Evolutionary conservation across 1,140 invertebrate species (phyloP), one percentile per base, ranked within the genome.

Genomic region (Frieseomelitta varia): DNA sequence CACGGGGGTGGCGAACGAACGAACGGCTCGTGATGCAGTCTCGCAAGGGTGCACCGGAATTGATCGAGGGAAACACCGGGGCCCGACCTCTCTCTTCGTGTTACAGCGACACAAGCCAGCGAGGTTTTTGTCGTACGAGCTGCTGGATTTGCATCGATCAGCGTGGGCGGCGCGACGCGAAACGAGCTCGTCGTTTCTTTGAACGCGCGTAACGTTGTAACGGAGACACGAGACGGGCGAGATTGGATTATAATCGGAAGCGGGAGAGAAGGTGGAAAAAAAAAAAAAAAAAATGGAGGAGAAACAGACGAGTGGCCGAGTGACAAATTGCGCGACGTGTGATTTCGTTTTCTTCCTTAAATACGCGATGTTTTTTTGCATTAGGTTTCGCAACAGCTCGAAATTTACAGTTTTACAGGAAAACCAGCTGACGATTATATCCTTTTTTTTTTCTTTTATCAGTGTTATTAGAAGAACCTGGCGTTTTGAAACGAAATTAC

Each of bases 31-130:
- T 24, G 30, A 53, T 69, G 24, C 63, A 39, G 55, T 55, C 27
- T 39, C 51, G 27, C 27, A n/a, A 51, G 27, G 63, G 47, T 56
- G 53, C 67, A 71, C 12, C 19, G 53, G 30, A 56, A 79, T 67
- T 67, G 76, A 78, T 78, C 63, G 76, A 67, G 51, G 39, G 21
- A 65, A 78, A 53, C 30, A 65, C n/a, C n/a, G n/a, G n/a, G 39
- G 6, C 24, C 27, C 10, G 51, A 14, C 12, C n/a, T n/a, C 58
- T n/a, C 58, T 61, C 58, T 53, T 15, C 19, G 19, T n/a, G 21
- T 6, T 47, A 47, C 27, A 8, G 30, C 39, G n/a, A 77, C 39
- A n/a, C 19, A 63, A n/a, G n/a, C 51, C 8, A 6, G 39, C 39
- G 27, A 73, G n/a, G 24, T 34, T 61, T 39, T 15, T 61, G 27